Evolutionary conservation across 2,888 invertebrate genomes (phyloP).

Genomic region (Calliphora vomitoria): DNA sequence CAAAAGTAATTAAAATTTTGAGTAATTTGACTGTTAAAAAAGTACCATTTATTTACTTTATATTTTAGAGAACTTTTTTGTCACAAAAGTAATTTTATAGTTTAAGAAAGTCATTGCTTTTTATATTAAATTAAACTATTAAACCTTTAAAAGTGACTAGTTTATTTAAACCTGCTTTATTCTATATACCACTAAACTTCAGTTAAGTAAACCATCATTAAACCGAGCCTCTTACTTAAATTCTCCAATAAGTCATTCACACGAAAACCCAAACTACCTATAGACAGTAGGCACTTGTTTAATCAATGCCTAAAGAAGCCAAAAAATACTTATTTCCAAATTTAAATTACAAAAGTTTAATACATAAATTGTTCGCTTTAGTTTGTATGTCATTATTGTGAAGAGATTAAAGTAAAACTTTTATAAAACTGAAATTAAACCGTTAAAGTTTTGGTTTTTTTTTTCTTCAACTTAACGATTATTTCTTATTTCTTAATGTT

Average conservation of each 20-base stretch:
- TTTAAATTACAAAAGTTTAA: conserved; percentile 25
- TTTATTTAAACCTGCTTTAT: too few species aligned
- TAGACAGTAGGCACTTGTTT: not conserved
- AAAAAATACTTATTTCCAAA: not conserved
- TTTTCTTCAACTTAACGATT: conserved; percentile 14
- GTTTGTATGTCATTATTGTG: conserved; percentile 6
- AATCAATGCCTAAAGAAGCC: conserved; percentile 1
- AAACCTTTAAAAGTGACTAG: too few species aligned
- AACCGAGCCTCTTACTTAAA: not conserved
- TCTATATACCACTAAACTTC: too few species aligned
- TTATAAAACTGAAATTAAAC: conserved; percentile 63
- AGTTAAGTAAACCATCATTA: too few species aligned
- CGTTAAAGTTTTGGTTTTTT: conserved; percentile 52
- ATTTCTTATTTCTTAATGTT: conserved; percentile 15
- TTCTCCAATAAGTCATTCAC: not conserved
- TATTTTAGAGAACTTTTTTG: too few species aligned
- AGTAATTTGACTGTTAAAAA: too few species aligned
- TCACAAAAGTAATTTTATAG: too few species aligned
- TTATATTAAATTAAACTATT: too few species aligned
- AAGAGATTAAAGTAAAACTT: conserved; percentile 59
- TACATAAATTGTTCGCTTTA: not conserved
- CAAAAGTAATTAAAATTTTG: too few species aligned
- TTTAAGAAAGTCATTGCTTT: too few species aligned
- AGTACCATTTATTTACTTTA: too few species aligned
- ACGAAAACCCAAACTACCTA: not conserved